Percentiles rank a stretch among this genome's conserved stretches.
phyloP scores from a whole-genome alignment of 2,113 vertebrate species.

The Dasypus novemcinctus region DNA sequence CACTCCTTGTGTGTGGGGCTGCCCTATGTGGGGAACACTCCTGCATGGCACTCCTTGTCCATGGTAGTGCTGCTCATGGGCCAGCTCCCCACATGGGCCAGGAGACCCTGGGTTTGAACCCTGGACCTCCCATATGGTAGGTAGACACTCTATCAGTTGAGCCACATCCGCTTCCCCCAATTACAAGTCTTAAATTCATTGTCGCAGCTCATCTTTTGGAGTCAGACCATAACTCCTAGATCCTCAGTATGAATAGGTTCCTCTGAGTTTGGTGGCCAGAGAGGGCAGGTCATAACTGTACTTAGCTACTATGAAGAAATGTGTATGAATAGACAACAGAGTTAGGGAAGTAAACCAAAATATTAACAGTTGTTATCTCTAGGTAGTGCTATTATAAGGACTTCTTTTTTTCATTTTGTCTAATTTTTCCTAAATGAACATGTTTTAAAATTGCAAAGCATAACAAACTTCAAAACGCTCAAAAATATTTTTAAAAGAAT shows the following conservation, averaged over 20 bases:
- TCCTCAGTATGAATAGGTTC: neutral
- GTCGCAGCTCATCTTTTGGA: neutral
- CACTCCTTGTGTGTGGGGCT: too few species aligned
- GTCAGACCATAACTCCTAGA: neutral
- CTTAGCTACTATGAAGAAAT: neutral
- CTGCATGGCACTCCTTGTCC: too few species aligned
- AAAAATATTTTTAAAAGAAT: neutral
- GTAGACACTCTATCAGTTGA: too few species aligned
- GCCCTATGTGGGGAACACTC: too few species aligned
- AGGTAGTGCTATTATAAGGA: neutral
- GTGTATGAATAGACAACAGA: neutral
- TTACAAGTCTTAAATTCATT: neutral
- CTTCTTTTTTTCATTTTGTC: neutral
- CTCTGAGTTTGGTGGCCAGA: neutral
- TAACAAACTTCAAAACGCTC: neutral
- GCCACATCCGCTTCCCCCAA: too few species aligned
- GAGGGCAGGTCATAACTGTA: neutral
- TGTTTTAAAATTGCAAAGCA: conserved; percentile 36
- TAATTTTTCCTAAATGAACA: neutral
- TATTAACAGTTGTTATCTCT: neutral
- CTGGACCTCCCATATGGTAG: too few species aligned
- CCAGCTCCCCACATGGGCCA: too few species aligned
- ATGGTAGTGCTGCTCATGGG: too few species aligned
- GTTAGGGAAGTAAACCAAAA: neutral
- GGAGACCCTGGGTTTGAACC: too few species aligned